Base-by-base conservation (phyloP, 2,113 vertebrate species). In the Chauna torquata region DNA sequence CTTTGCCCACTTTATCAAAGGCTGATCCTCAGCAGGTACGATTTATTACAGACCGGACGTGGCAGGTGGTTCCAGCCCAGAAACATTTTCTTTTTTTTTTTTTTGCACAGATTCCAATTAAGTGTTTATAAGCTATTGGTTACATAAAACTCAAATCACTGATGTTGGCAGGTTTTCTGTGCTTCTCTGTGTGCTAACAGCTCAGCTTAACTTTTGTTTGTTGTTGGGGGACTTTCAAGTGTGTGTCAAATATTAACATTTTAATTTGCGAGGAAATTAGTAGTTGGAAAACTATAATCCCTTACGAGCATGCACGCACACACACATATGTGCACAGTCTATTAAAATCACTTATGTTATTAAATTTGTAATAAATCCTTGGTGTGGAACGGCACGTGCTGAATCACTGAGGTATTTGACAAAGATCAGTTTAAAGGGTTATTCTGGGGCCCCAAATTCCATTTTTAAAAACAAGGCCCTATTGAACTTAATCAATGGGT, bases 81-180 rank as follows among this genome's bases (percentile, higher is more conserved):
- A 94, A 96, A 92, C 94, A 20, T 49, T 47, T 11, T 40, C 40
- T 40, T 25, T 40, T 62, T 62, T 96, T 92, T 92, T 94, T 64
- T 97, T 89, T 95, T 96, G 96, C 91, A 89, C 58, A 89, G 89
- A 92, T 92, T 95, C 97, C 94, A 97, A 47, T 95, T 82, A 96
- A 96, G 94, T 91, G 97, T 97, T 97, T 97, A 95, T 95, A 97
- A 97, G 91, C 86, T 87, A 89, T 96, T 92, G 49, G 91, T 94
- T 96, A 82, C 83, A 92, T 97, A 96, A 96, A 96, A 86, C 82
- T 92, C 82, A 45, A 59, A 92, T 96, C 81, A 57, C 78, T 50
- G 84, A 70, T 89, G 66, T 92, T 95, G 96, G 96, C 91, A 82
- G 70, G 62, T 94, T 84, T 86, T 97, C 94, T 92, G 75, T 85